phyloP scores from a whole-genome alignment of 37 sponge, comb jelly and placozoan species.

The Ianthella basta region DNA sequence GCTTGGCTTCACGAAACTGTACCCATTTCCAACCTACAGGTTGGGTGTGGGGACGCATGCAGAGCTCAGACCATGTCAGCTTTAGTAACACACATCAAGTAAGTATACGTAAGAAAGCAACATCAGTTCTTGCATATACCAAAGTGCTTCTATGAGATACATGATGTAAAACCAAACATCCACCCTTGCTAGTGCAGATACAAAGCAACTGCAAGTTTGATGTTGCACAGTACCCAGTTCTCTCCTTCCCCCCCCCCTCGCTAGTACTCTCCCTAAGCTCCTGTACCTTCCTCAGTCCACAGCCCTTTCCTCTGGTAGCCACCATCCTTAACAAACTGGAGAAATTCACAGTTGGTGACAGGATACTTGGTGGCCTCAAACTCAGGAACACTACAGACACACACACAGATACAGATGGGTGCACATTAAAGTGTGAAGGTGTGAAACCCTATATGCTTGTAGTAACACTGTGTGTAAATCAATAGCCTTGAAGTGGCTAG shows the following conservation, averaged over 20 bases:
- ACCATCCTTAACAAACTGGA: constrained; percentile 77
- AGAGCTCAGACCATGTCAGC: too few species aligned
- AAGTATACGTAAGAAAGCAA: too few species aligned
- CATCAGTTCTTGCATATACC: too few species aligned
- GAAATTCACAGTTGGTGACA: constrained; percentile 81
- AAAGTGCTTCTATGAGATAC: too few species aligned
- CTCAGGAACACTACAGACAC: constrained; percentile 63
- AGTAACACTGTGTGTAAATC: too few species aligned
- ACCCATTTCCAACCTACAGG: constrained; percentile 88
- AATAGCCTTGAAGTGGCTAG: neutral
- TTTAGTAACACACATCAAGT: too few species aligned
- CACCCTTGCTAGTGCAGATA: neutral
- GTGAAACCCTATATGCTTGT: too few species aligned
- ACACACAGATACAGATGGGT: constrained; percentile 14
- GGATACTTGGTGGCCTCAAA: constrained; percentile 82
- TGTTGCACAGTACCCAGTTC: too few species aligned
- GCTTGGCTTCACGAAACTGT: constrained; percentile 54
- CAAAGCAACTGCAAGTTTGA: neutral
- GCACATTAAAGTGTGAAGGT: neutral
- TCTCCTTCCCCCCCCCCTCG: too few species aligned
- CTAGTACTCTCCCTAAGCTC: neutral
- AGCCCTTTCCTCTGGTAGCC: constrained; percentile 69
- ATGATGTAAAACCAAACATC: neutral
- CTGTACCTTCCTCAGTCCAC: constrained; percentile 89
- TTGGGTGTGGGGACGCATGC: too few species aligned